Evolutionary conservation across 2,113 vertebrate genomes (phyloP).

Genomic region (Hystrix brachyura): DNA sequence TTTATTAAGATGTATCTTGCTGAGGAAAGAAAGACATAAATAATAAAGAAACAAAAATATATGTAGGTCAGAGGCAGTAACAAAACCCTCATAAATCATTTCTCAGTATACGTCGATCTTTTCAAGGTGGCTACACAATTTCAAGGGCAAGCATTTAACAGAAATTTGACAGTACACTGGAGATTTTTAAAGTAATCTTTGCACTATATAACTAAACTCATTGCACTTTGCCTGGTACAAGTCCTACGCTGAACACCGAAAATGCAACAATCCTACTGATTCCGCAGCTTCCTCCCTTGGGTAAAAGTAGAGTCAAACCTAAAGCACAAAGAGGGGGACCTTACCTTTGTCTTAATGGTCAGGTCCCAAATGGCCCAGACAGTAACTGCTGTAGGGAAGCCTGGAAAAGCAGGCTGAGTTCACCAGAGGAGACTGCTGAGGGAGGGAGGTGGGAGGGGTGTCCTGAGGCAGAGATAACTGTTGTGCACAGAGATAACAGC

Average conservation of each 20-base stretch:
- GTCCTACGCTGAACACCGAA: background rate
- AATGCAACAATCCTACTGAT: background rate
- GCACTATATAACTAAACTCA: background rate
- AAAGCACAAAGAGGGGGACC: background rate
- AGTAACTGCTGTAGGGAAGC: background rate
- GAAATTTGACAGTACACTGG: background rate
- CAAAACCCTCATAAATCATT: conserved; percentile 65
- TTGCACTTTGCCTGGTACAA: background rate
- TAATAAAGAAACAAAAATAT: conserved; percentile 50
- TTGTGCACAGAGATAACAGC: background rate
- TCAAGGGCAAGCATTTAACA: conserved; percentile 60
- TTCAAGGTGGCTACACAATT: conserved; percentile 50
- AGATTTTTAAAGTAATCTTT: conserved; percentile 37
- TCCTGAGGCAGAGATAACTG: background rate
- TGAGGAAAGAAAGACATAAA: conserved; percentile 38
- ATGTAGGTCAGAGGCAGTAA: conserved; percentile 58
- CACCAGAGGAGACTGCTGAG: background rate
- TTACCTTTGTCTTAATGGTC: background rate
- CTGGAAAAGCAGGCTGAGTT: background rate
- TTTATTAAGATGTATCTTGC: conserved; percentile 42
- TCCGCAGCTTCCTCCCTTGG: background rate
- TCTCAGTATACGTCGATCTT: background rate
- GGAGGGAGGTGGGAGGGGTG: background rate
- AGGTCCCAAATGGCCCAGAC: background rate
- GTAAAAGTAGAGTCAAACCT: background rate